Base-by-base conservation (phyloP, 2,888 invertebrate genomes). In the Phorcus lineatus region DNA sequence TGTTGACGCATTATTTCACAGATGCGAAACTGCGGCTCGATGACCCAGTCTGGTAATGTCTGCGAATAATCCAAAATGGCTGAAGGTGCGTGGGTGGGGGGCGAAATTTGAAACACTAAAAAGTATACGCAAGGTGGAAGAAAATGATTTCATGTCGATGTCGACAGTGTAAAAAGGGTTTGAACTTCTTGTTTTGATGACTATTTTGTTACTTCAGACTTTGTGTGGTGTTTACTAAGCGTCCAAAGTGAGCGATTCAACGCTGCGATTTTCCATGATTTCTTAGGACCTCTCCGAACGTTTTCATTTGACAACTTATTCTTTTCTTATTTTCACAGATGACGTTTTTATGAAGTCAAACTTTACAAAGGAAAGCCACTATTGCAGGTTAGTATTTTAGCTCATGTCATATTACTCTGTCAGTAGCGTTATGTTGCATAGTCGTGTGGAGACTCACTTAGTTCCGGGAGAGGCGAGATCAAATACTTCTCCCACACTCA, bases 41-140 rank as follows among this genome's bases (percentile, higher is more conserved):
- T 74, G 74, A 52, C 74, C 52, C 52, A 24, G 74, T 74, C 24
- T 24, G 52, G 13, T 24, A 74, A 40, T 52, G 74, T 74, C 74
- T 74, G 74, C 74, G 47, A 52, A 74, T 74, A 74, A 74, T 74
- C 74, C 74, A 74, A 74, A 52, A 74, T 74, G 74, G 74, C 40
- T 52, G 74, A 24, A 74, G 74, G 74, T 78, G 78, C 78, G 78
- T 78, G 78, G 78, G 78, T 52, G 78, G 78, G 78, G 78, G 78
- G 78, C 78, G 78, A 78, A 78, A 78, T 78, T 78, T 67, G 52
- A 78, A 78, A 67, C 36, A 74, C 74, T 74, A 53, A 53, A 53
- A 74, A 74, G 53, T 74, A 22, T 28, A 62, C 62, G 24, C 62
- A 16, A 62, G 28, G 62, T 62, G 62, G 62, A 62, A 62, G 62